phyloP scores from a whole-genome alignment of 37 sponge, comb jelly and placozoan species.

The Beroe ovata region DNA sequence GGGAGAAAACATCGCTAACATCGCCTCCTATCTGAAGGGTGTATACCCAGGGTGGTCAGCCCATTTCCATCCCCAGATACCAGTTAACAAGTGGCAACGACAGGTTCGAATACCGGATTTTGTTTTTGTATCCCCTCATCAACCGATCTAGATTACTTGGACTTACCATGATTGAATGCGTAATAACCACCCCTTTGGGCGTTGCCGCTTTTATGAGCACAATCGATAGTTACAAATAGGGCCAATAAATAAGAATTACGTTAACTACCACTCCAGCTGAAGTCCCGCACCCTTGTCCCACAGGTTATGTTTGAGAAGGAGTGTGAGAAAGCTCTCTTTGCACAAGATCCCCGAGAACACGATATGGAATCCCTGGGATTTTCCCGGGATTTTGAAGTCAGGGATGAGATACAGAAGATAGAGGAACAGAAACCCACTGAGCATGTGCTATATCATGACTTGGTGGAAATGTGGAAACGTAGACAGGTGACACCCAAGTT shows the following conservation, averaged over 20 bases:
- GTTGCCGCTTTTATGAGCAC: too few species aligned
- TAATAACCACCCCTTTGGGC: too few species aligned
- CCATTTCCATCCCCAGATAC: slow-evolving; percentile 19
- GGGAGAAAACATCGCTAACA: not conserved
- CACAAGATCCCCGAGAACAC: not conserved
- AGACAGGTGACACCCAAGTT: slow-evolving; percentile 56
- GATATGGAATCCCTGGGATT: slow-evolving; percentile 51
- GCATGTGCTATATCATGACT: slow-evolving; percentile 38
- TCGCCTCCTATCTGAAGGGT: slow-evolving; percentile 8
- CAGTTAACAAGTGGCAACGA: slow-evolving; percentile 28
- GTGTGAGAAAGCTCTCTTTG: slow-evolving; percentile 24
- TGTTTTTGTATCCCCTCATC: too few species aligned
- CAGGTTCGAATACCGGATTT: too few species aligned
- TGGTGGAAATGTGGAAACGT: slow-evolving; percentile 54
- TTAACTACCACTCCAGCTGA: not conserved
- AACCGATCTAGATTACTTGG: too few species aligned
- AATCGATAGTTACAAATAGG: too few species aligned
- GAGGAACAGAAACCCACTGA: slow-evolving; percentile 25
- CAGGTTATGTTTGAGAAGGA: slow-evolving; percentile 59
- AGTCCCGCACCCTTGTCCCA: not conserved
- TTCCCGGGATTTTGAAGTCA: slow-evolving; percentile 45
- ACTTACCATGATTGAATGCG: too few species aligned
- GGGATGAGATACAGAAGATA: slow-evolving; percentile 42
- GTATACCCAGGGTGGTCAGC: slow-evolving; percentile 40
- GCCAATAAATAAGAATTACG: too few species aligned